phyloP scores from a whole-genome alignment of 2,797 vertebrate species.

The Epinephelus malabaricus region DNA sequence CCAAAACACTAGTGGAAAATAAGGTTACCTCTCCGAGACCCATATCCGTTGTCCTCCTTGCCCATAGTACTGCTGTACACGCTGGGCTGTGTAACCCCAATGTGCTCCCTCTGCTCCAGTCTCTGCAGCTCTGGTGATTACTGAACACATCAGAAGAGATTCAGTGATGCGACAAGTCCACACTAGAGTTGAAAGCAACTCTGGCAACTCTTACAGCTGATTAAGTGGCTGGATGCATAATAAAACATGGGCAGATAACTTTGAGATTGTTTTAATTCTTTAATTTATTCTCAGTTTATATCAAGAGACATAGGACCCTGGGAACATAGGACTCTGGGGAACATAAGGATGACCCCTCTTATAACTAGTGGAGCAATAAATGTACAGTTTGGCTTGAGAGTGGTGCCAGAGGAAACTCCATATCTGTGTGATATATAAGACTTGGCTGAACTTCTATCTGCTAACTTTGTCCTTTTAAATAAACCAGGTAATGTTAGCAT shows the following conservation, averaged over 20 bases:
- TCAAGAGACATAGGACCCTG: too few species aligned
- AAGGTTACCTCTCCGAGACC: constrained; percentile 37
- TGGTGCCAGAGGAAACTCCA: too few species aligned
- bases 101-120: background rate
- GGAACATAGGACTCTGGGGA: too few species aligned
- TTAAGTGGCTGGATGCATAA: background rate
- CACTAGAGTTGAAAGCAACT: background rate
- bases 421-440: too few species aligned
- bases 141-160: background rate
- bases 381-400: background rate
- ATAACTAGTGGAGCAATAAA: background rate
- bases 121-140: background rate
- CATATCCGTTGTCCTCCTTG: constrained; percentile 8
- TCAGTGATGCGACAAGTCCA: background rate
- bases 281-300: too few species aligned
- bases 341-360: too few species aligned
- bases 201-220: background rate
- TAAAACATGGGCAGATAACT: background rate
- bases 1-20: background rate
- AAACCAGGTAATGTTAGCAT: too few species aligned
- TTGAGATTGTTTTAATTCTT: background rate
- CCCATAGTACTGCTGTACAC: constrained; percentile 27
- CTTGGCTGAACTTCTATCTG: too few species aligned
- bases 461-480: too few species aligned
- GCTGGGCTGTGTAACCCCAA: background rate